phyloP scores from a whole-genome alignment of 2,113 vertebrate genomes.

The Sigmodon hispidus region DNA sequence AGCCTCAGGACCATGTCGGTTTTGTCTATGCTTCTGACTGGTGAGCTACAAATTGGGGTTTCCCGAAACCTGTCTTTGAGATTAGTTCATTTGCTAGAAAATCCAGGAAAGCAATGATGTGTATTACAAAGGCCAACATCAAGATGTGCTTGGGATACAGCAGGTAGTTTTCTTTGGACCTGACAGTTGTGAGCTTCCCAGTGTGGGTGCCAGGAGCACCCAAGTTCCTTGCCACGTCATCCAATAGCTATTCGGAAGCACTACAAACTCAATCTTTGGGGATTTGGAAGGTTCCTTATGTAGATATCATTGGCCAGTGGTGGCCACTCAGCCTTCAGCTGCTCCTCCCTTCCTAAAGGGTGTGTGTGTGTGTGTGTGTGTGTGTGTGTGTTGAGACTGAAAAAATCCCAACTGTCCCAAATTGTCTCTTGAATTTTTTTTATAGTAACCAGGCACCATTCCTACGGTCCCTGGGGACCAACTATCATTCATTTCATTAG shows the following conservation, averaged over 20 bases:
- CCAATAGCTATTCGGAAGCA: too few species aligned
- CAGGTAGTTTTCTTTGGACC: neutral
- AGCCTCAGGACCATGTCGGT: neutral
- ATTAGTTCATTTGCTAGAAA: neutral
- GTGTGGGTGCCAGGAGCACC: neutral
- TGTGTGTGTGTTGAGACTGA: neutral
- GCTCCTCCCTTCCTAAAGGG: neutral
- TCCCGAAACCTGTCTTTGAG: neutral
- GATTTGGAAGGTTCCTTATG: neutral
- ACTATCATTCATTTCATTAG: neutral
- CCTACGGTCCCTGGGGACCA: neutral
- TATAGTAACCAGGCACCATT: too few species aligned
- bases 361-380: too few species aligned
- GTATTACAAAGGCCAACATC: neutral
- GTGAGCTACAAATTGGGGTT: neutral
- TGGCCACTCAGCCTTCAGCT: neutral
- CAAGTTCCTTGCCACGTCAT: neutral
- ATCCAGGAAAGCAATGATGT: neutral
- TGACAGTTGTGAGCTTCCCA: neutral
- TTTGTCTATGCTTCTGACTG: neutral
- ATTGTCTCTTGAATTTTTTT: neutral
- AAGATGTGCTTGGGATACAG: neutral
- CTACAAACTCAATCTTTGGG: neutral
- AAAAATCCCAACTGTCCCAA: neutral
- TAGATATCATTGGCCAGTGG: neutral